A percentile compares a stretch with the other conserved stretches of the same genome.
Evolutionary conservation across 2,113 vertebrate species (phyloP).

Genomic region (Notechis scutatus): DNA sequence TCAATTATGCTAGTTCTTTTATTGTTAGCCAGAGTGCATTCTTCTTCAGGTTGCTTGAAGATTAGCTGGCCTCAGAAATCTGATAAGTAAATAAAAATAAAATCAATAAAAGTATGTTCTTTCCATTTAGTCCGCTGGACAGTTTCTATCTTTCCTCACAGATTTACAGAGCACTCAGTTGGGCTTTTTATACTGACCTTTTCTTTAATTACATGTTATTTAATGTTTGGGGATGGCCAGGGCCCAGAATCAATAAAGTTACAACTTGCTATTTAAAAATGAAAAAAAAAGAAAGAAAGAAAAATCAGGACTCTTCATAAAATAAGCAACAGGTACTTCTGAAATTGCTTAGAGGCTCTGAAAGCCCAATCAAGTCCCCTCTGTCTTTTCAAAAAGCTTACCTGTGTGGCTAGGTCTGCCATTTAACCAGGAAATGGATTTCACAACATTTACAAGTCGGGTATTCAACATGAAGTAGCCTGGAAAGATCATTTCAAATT

Average conservation of each 20-base stretch:
- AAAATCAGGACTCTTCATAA: not conserved
- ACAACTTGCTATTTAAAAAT: not conserved
- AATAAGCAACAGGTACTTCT: slow-evolving; percentile 16
- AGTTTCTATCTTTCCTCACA: not conserved
- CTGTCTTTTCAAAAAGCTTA: slow-evolving; percentile 9
- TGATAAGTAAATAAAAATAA: not conserved
- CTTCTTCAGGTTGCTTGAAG: not conserved
- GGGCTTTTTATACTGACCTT: not conserved
- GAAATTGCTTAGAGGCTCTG: slow-evolving; percentile 8
- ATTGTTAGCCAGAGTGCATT: not conserved
- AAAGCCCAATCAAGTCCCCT: not conserved
- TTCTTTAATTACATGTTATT: not conserved
- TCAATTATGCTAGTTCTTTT: not conserved
- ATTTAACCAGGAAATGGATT: slow-evolving; percentile 18
- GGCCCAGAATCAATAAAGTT: not conserved
- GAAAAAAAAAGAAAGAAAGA: not conserved
- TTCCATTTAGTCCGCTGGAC: not conserved
- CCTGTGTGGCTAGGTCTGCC: not conserved
- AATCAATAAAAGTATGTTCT: not conserved
- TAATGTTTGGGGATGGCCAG: not conserved
- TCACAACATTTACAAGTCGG: slow-evolving; percentile 25
- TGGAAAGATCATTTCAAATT: slow-evolving; percentile 37
- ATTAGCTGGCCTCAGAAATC: not conserved
- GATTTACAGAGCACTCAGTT: not conserved
- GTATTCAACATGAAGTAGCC: slow-evolving; percentile 12